Conservation (phyloP, 2,113 vertebrate genomes). For the Percina caprodes region DNA sequence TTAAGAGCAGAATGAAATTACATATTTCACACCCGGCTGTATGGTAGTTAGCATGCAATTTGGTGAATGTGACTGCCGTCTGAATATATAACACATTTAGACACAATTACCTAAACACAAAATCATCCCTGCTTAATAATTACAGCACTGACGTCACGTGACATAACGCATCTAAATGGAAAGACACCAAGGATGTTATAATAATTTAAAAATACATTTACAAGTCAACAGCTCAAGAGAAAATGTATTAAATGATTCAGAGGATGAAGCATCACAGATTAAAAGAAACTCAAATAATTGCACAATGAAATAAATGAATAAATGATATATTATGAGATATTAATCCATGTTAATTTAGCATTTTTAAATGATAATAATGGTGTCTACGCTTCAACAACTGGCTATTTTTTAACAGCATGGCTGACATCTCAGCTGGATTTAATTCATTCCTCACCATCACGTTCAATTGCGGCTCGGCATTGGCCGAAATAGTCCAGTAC, state of each 20-base stretch:
- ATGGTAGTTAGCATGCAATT: constrained; percentile 29
- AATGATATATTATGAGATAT: no score
- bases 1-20: constrained; percentile 61
- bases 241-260: background rate
- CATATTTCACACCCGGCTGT: constrained; percentile 46
- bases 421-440: no score
- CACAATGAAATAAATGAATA: no score
- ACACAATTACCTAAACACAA: constrained; percentile 31
- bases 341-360: no score
- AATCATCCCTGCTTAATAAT: background rate
- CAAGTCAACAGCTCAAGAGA: no score
- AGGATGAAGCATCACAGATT: background rate
- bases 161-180: background rate
- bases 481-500: no score
- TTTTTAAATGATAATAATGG: no score
- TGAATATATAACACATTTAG: background rate
- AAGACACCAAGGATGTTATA: background rate
- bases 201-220: background rate
- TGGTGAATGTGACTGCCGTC: constrained; percentile 22
- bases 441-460: no score
- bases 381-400: no score
- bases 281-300: no score
- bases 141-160: background rate
- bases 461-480: no score
- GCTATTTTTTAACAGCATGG: no score